Evolutionary conservation across 2,888 invertebrate species (phyloP).

Genomic region (Mimas tiliae): DNA sequence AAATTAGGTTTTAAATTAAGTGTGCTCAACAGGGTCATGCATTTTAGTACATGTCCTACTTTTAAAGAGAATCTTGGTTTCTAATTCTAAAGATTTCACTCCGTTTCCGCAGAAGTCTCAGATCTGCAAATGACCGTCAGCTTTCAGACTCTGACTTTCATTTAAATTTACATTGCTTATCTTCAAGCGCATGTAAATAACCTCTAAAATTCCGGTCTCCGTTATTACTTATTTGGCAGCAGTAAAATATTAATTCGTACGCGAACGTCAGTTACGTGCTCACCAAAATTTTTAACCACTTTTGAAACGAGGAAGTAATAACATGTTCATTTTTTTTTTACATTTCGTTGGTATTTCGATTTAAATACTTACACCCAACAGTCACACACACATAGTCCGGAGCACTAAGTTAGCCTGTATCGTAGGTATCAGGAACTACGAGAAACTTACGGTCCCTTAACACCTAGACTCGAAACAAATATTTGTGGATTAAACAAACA

Average conservation of each 20-base stretch:
- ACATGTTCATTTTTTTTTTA: slow-evolving; percentile 21
- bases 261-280: slow-evolving; percentile 30
- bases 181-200: slow-evolving; percentile 37
- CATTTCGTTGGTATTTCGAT: not conserved
- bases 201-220: slow-evolving; percentile 50
- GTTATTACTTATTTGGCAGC: slow-evolving; percentile 64
- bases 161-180: not conserved
- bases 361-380: no score
- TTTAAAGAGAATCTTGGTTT: no score
- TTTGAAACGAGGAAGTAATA: slow-evolving; percentile 28
- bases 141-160: not conserved
- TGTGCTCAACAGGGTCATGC: no score
- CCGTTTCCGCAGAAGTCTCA: not conserved
- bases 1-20: no score
- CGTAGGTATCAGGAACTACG: no score
- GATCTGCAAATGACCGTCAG: not conserved
- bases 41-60: no score
- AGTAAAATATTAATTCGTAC: slow-evolving; percentile 65
- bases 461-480: no score
- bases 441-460: no score
- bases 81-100: no score
- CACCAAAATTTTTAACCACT: slow-evolving; percentile 25
- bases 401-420: no score
- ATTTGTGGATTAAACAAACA: no score
- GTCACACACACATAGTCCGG: no score